Base-by-base conservation (phyloP, 2,888 invertebrate genomes). In the Himalopsyche tibetana region DNA sequence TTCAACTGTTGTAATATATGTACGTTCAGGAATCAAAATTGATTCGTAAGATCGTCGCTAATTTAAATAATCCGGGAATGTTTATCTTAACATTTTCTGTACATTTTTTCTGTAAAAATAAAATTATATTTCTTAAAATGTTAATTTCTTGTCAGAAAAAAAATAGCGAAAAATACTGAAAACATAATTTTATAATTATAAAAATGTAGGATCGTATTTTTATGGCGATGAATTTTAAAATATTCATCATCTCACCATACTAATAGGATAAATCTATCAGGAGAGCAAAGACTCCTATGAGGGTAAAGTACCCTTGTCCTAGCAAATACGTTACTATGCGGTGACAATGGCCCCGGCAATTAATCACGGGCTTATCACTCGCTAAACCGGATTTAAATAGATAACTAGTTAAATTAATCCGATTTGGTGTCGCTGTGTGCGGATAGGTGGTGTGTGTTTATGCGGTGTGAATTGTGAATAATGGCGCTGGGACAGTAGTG, bases 371-470 rank as follows among this genome's bases (percentile, higher is more conserved):
- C 92, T 93, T 93, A 93, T 93, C 93, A 93, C 93, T 93, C 92
- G 93, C 93, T 93, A 93, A 93, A 93, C 93, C 93, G 92, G 93
- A 93, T 93, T 93, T 93, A 93, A 93, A 93, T 92, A 93, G 93
- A 93, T 93, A 93, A 93, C 93, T 93, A 93, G 92, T 92, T 91
- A 91, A 92, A 86, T 85, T 88, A 88, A 88, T 88, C 88, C 82
- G 87, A 84, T 87, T 88, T 85, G 82, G 69, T 63, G 81, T 80
- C 17, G 80, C 63, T 63, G 45, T n/a, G 82, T 63, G 84, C 83
- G 80, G 28, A 38, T 42, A 45, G 74, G 82, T 36, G 51, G 42
- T 38, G 45, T 4, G 36, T 36, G 80, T 55, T 38, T 42, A 80
- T 56, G 56, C 81, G 56, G 81, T 45, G 84, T 80, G 80, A 84